Conservation (phyloP, 2,888 invertebrate species). For the Morpho deidamia region DNA sequence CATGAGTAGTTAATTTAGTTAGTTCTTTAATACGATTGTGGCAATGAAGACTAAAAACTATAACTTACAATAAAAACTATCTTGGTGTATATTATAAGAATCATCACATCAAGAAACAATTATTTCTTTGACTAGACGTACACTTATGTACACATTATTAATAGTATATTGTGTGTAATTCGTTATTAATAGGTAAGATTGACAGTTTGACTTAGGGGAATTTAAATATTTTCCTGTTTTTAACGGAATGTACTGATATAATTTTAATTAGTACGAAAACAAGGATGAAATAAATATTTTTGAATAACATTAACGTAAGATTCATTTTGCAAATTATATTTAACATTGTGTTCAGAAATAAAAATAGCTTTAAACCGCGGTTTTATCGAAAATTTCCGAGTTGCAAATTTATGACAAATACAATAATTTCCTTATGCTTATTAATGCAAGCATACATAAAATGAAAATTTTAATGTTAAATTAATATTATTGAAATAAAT, state of each 20-base stretch:
- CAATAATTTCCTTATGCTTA: slow-evolving; percentile 3
- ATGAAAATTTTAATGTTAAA: no score
- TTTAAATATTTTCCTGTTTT: slow-evolving; percentile 13
- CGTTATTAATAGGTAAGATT: no score
- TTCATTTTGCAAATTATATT: neutral
- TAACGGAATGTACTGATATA: slow-evolving; percentile 5
- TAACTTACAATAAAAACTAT: no score
- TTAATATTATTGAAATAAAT: no score
- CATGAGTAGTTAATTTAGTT: no score
- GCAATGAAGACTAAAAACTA: no score
- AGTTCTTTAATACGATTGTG: no score
- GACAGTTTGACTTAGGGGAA: neutral
- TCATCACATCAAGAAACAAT: no score
- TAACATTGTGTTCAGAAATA: neutral
- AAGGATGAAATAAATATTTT: slow-evolving; percentile 9
- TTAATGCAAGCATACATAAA: neutral
- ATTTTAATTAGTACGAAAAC: slow-evolving; percentile 15
- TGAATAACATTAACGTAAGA: neutral
- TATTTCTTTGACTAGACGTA: no score
- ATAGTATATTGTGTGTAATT: no score
- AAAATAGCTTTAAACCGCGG: neutral
- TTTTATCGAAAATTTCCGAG: slow-evolving; percentile 1
- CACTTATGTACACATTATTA: no score
- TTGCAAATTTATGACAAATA: neutral
- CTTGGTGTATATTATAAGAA: no score